Evolutionary conservation across 1,140 invertebrate genomes (phyloP).

Genomic region (Agraylea sexmaculata): DNA sequence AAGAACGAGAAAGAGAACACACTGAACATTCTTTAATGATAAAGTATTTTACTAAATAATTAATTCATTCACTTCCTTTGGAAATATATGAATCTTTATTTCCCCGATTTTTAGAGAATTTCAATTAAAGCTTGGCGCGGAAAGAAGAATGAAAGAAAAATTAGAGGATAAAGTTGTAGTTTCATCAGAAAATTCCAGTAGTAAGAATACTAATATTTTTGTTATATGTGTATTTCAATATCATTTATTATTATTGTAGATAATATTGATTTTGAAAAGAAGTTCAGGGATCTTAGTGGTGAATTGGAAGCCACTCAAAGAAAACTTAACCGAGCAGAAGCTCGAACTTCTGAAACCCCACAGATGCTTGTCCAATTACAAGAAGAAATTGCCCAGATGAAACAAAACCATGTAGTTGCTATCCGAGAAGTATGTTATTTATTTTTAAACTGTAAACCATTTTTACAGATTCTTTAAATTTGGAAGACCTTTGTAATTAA

Average conservation of each 20-base stretch:
- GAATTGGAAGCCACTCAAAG: constrained; percentile 53
- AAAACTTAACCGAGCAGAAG: constrained; percentile 47
- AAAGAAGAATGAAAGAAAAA: constrained; percentile 45
- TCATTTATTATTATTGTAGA: constrained; percentile 23
- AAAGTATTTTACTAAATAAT: constrained; percentile 25
- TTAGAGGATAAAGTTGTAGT: constrained; percentile 35
- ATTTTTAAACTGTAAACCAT: too few relatives aligned
- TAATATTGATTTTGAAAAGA: constrained; percentile 33
- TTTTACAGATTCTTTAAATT: too few relatives aligned
- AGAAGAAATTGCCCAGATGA: constrained; percentile 56
- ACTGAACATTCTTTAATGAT: constrained; percentile 58
- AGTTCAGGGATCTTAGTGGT: constrained; percentile 42
- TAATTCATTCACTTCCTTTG: too few relatives aligned
- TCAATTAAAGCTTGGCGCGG: constrained; percentile 30
- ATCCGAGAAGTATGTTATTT: constrained; percentile 43
- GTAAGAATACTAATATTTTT: constrained; percentile 18
- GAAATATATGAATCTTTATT: not conserved
- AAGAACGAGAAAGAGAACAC: constrained; percentile 68
- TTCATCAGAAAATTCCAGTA: constrained; percentile 26
- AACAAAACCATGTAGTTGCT: constrained; percentile 54
- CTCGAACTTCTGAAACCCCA: constrained; percentile 41
- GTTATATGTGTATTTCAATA: not conserved
- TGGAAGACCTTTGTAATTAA: too few relatives aligned
- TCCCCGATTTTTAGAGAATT: constrained; percentile 28
- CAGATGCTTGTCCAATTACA: constrained; percentile 54